phyloP scores from a whole-genome alignment of 2,797 vertebrate genomes.

The Hoplostethus atlanticus region DNA sequence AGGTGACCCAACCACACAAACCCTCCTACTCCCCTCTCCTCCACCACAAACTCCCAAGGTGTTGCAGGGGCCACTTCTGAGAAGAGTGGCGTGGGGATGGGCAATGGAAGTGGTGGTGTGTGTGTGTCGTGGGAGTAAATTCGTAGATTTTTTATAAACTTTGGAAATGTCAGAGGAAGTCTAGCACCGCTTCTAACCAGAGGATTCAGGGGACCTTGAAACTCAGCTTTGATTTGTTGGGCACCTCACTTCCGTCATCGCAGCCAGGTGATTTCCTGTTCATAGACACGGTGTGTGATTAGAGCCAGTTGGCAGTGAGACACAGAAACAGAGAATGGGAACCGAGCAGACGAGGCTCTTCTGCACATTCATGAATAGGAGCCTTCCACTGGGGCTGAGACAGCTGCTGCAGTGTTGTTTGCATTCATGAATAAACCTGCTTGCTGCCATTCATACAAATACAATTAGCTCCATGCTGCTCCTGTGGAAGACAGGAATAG shows the following conservation, averaged over 20 bases:
- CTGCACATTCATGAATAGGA: constrained; percentile 64
- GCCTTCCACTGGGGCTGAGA: constrained; percentile 40
- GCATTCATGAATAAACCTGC: constrained; percentile 76
- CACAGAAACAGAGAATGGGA: constrained; percentile 48
- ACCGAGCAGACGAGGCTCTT: constrained; percentile 54
- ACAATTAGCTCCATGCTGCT: constrained; percentile 70
- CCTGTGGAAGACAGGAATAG: constrained; percentile 46
- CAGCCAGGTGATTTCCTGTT: constrained; percentile 63
- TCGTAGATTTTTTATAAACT: constrained; percentile 58
- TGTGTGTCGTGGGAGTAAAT: constrained; percentile 12
- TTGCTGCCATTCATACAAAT: constrained; percentile 70
- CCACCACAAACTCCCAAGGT: not conserved
- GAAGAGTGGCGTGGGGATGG: not conserved
- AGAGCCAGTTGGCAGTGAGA: constrained; percentile 64
- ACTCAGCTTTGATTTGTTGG: constrained; percentile 54
- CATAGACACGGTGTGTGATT: constrained; percentile 22
- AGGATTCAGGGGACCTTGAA: constrained; percentile 43
- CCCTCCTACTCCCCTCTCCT: constrained; percentile 10
- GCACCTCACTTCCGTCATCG: constrained; percentile 25
- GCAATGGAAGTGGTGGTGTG: not conserved
- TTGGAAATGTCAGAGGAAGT: constrained; percentile 63
- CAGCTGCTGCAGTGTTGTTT: constrained; percentile 49
- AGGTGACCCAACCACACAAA: constrained; percentile 57
- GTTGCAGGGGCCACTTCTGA: too few relatives aligned
- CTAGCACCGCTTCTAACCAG: constrained; percentile 4